Conservation (phyloP, 2,797 vertebrate species). For the Phyllotis vaccarum region DNA sequence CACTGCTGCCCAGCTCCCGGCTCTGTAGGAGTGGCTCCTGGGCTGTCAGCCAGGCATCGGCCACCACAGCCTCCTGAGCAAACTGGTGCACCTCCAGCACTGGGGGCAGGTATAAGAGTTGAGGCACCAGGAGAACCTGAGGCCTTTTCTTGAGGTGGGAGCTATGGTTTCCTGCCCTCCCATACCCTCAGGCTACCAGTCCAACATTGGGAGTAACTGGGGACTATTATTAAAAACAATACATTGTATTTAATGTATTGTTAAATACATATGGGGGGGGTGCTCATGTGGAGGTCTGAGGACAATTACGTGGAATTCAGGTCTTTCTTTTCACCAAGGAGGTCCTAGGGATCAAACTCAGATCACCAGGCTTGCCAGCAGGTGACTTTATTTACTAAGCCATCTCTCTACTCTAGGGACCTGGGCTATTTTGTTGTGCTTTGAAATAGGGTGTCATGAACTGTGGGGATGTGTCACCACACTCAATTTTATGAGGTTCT, state of each 20-base stretch:
- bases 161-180: neutral
- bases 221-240: neutral
- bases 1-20: constrained; percentile 94
- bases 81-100: constrained; percentile 98
- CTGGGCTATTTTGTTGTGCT: neutral
- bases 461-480: too few species aligned
- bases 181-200: neutral
- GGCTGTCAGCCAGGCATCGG: constrained; percentile 96
- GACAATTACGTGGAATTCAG: neutral
- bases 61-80: constrained; percentile 97
- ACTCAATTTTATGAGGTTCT: neutral
- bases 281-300: neutral
- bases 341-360: neutral
- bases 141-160: neutral
- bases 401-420: neutral
- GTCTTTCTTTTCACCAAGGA: neutral
- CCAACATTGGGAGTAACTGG: neutral
- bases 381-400: neutral
- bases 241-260: neutral
- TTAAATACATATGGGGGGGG: too few species aligned
- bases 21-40: constrained; percentile 95
- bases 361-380: neutral
- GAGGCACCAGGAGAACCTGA: neutral
- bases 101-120: constrained; percentile 70
- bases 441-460: neutral